Conservation (phyloP, 2,797 vertebrate species). For the Eutrigla gurnardus region DNA sequence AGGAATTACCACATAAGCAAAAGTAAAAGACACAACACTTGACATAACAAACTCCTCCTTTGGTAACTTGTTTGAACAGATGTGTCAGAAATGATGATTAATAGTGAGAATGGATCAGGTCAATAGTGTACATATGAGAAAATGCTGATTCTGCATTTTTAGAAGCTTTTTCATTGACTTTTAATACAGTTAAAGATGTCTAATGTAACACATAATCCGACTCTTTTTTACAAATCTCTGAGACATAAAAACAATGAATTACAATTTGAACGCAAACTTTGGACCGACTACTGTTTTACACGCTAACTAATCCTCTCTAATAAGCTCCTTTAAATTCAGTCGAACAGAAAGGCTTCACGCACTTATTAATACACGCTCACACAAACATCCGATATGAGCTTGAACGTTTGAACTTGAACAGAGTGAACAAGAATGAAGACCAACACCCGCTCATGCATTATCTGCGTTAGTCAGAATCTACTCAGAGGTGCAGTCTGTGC, state of each 20-base stretch:
- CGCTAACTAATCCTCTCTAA: neutral
- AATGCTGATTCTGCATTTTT: neutral
- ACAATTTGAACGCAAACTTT: neutral
- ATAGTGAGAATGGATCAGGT: neutral
- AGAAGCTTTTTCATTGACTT: too few relatives aligned
- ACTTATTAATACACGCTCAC: neutral
- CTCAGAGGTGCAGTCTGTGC: conserved; percentile 63
- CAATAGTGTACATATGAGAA: conserved; percentile 1
- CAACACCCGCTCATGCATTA: conserved; percentile 44
- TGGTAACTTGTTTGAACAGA: conserved; percentile 35
- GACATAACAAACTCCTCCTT: neutral
- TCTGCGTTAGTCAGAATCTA: conserved; percentile 66
- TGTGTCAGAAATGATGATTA: conserved; percentile 23
- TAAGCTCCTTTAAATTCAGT: too few relatives aligned
- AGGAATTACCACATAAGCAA: neutral
- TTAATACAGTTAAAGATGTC: too few relatives aligned
- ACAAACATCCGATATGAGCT: conserved; percentile 9
- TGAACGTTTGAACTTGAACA: conserved; percentile 44
- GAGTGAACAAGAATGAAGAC: conserved; percentile 9
- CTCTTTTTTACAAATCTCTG: neutral
- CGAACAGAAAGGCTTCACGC: neutral
- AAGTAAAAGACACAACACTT: too few relatives aligned
- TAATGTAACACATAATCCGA: too few relatives aligned
- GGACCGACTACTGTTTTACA: neutral
- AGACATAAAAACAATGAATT: neutral